Evolutionary conservation across 2,888 invertebrate genomes (phyloP).

Genomic region (Branchellion lobata): DNA sequence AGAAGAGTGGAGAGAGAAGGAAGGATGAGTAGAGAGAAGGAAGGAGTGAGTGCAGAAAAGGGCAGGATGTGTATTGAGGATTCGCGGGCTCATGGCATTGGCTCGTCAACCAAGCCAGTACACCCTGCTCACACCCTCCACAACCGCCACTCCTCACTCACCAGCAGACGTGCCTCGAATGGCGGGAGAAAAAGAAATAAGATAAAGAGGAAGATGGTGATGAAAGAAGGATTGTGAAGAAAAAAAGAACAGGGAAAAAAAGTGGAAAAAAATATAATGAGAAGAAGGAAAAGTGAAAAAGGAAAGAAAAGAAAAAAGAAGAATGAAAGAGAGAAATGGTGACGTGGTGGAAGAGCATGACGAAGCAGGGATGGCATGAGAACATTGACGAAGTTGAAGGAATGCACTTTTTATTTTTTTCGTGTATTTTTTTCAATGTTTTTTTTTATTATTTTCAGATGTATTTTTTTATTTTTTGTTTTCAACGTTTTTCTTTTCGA

Average conservation of each 20-base stretch:
- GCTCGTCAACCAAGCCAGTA: too few relatives aligned
- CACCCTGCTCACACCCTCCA: too few relatives aligned
- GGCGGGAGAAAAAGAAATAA: too few relatives aligned
- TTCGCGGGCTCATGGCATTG: too few relatives aligned
- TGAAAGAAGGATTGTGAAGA: slow-evolving; percentile 20
- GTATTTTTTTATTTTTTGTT: neutral
- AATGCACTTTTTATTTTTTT: too few relatives aligned
- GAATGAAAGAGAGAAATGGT: neutral
- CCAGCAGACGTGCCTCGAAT: too few relatives aligned
- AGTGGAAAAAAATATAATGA: neutral
- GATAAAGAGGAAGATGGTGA: neutral
- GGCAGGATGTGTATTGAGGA: too few relatives aligned
- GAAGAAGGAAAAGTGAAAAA: neutral
- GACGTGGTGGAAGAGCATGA: neutral
- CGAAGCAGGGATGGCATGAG: neutral
- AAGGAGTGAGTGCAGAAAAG: too few relatives aligned
- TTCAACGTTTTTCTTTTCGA: neutral
- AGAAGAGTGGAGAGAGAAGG: neutral
- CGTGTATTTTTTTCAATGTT: neutral
- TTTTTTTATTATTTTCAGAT: neutral
- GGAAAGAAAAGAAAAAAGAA: too few relatives aligned
- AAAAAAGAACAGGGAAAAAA: slow-evolving; percentile 5
- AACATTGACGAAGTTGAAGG: neutral
- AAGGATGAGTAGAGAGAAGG: too few relatives aligned
- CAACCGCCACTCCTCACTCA: too few relatives aligned